phyloP scores from a whole-genome alignment of 2,797 vertebrate species.

The Chaunax sp. region DNA sequence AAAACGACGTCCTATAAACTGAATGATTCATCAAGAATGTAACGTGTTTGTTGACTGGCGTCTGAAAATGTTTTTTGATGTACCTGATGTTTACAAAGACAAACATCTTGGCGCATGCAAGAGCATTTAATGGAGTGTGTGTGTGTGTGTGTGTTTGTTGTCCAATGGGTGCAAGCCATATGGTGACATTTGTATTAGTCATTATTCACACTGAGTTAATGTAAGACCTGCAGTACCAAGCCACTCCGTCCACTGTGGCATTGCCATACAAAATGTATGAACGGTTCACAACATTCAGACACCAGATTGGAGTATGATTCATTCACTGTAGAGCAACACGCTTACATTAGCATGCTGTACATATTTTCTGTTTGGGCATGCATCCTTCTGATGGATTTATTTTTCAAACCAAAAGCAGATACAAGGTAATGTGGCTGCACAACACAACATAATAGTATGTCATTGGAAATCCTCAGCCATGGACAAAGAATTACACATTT shows the following conservation, averaged over 20 bases:
- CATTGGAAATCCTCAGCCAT: not conserved
- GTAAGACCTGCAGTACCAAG: conserved; percentile 32
- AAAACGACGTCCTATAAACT: too few relatives aligned
- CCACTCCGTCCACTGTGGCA: conserved; percentile 42
- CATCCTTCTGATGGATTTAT: conserved; percentile 2
- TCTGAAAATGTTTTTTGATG: too few relatives aligned
- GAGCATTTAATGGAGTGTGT: conserved; percentile 3
- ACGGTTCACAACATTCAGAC: conserved; percentile 41
- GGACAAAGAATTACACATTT: not conserved
- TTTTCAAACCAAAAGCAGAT: not conserved
- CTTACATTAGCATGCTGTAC: conserved; percentile 10
- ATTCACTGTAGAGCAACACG: conserved; percentile 21
- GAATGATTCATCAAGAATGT: too few relatives aligned
- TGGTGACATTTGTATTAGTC: conserved; percentile 53
- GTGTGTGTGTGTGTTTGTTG: not conserved
- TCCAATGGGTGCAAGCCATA: conserved; percentile 19
- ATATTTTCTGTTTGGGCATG: conserved; percentile 25
- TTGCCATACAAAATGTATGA: conserved; percentile 56
- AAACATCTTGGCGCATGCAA: too few relatives aligned
- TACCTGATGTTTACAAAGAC: too few relatives aligned
- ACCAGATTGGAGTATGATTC: conserved; percentile 44
- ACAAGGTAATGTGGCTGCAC: not conserved
- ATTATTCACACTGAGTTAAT: conserved; percentile 58
- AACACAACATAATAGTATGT: not conserved
- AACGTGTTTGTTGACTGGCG: too few relatives aligned